Conservation (phyloP, 2,888 invertebrate species). For the Artemia sinica region DNA sequence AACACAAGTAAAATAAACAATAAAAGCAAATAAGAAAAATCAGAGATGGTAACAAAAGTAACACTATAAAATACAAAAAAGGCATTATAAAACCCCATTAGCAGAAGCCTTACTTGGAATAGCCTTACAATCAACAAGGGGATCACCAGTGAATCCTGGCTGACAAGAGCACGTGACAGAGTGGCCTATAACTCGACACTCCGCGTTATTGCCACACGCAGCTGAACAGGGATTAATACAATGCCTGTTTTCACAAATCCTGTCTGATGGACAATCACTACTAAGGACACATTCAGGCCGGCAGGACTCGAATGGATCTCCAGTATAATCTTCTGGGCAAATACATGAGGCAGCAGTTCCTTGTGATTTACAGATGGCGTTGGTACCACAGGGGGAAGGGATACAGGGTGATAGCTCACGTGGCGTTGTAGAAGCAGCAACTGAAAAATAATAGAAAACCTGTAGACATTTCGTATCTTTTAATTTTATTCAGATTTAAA, state of each 20-base stretch:
- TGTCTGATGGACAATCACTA: conserved; percentile 49
- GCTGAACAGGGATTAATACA: conserved; percentile 43
- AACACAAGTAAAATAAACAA: too few species aligned
- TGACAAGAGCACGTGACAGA: conserved; percentile 55
- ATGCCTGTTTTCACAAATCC: conserved; percentile 49
- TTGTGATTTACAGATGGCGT: conserved; percentile 57
- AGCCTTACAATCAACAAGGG: conserved; percentile 16
- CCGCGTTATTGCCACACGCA: conserved; percentile 40
- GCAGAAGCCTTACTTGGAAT: conserved; percentile 17
- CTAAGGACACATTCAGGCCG: conserved; percentile 55
- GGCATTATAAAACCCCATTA: background rate
- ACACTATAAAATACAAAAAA: background rate
- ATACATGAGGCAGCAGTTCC: conserved; percentile 55
- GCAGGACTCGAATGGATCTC: conserved; percentile 49
- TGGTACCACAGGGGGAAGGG: conserved; percentile 67
- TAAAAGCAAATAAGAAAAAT: background rate
- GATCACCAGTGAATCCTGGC: conserved; percentile 30
- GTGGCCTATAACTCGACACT: conserved; percentile 56
- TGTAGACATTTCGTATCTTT: too few species aligned
- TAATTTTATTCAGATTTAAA: too few species aligned
- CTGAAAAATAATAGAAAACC: background rate
- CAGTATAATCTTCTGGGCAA: conserved; percentile 55
- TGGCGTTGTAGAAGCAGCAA: conserved; percentile 7
- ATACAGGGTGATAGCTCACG: conserved; percentile 38
- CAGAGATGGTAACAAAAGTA: background rate